Evolutionary conservation across 2,113 vertebrate genomes (phyloP), one percentile per base, ranked within the genome.

Genomic region (Chloroceryle aenea): DNA sequence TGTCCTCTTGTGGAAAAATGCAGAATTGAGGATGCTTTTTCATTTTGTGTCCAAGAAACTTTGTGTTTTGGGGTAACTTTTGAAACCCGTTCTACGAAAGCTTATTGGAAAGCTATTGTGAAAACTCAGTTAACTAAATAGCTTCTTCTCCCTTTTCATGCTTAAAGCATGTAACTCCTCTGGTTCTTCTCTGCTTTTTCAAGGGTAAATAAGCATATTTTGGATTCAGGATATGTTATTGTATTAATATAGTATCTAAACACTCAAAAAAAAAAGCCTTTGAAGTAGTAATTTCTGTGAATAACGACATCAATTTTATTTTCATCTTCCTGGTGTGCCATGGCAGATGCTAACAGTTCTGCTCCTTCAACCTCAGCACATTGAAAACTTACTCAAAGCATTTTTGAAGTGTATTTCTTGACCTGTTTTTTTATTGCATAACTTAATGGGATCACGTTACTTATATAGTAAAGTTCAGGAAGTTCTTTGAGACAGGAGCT

Each of bases 1-100:
- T 97, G 80, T 93, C 72, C 72, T 89, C 92, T 96, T 87, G 84
- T 93, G 95, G 92, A 92, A 94, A 95, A 95, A 78, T 55, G 67
- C 55, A 50, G 72, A 88, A 95, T 29, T 89, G 48, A 92, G 75
- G 22, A 40, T 75, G 48, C 7, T 8, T 93, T 40, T 67, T 52
- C 17, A 23, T 10, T 85, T 83, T 58, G 19, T 26, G 6, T 26
- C 20, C 3, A 3, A 61, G 22, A 73, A 62, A 23, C 21, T 62
- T 43, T 22, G 52, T 36, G 43, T 14, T 93, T 94, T 53, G 16
- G 19, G 29, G 3, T 79, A 19, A 4, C 17, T 78, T 56, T 86
- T 80, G 53, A 88, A 84, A 29, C 22, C 3, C 2, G 0, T 40
- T 59, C 6, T 59, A 42, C 11, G 22, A 34, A 52, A 59, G 8